phyloP scores from a whole-genome alignment of 2,797 vertebrate genomes.

The Lacerta agilis region DNA sequence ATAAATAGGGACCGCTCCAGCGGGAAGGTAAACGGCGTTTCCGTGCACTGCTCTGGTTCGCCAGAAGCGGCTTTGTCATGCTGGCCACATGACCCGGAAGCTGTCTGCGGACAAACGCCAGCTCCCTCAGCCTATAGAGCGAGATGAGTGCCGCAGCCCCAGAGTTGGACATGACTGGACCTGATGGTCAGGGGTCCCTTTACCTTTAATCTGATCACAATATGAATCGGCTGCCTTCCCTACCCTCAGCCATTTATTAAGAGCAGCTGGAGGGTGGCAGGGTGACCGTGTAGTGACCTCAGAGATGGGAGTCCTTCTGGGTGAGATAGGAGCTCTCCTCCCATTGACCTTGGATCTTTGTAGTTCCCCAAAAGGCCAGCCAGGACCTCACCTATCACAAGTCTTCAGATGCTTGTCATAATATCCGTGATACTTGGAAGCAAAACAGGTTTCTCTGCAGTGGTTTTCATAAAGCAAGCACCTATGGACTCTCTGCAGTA shows the following conservation, averaged over 20 bases:
- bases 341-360: background rate
- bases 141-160: too few species aligned
- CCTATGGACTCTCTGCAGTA: conserved; percentile 9
- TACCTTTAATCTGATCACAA: background rate
- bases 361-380: background rate
- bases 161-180: too few species aligned
- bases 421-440: background rate
- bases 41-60: too few species aligned
- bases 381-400: background rate
- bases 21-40: too few species aligned
- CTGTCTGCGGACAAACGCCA: too few species aligned
- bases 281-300: background rate
- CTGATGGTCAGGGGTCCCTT: too few species aligned
- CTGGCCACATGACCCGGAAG: too few species aligned
- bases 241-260: background rate
- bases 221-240: background rate
- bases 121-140: too few species aligned
- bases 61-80: too few species aligned
- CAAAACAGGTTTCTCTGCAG: background rate
- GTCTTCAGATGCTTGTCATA: background rate
- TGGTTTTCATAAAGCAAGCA: conserved; percentile 28
- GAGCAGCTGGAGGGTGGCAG: background rate
- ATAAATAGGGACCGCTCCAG: too few species aligned
- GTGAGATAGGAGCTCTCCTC: background rate
- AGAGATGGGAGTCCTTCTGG: background rate